Conservation (phyloP, 1,140 invertebrate genomes). For the Orius insidiosus region DNA sequence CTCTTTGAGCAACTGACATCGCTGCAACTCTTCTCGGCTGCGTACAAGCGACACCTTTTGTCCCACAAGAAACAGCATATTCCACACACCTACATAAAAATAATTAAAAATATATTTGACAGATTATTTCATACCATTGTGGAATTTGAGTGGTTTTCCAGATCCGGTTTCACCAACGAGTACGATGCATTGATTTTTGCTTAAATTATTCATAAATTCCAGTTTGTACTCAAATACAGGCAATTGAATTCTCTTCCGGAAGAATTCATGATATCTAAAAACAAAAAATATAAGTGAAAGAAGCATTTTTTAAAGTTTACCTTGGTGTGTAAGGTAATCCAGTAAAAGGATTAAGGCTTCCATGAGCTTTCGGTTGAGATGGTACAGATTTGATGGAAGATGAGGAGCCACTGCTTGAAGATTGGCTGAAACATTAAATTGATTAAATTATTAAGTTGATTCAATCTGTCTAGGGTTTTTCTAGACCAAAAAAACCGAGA, state of each 20-base stretch:
- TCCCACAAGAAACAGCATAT: constrained; percentile 52
- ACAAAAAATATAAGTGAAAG: constrained; percentile 7
- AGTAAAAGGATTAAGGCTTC: constrained; percentile 44
- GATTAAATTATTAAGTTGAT: too few species aligned
- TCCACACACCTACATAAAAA: constrained; percentile 69
- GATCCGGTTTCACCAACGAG: constrained; percentile 92
- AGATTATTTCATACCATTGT: constrained; percentile 36
- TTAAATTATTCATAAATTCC: constrained; percentile 85
- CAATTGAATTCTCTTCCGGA: constrained; percentile 72
- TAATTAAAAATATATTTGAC: not conserved
- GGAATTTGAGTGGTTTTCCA: constrained; percentile 91
- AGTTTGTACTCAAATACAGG: constrained; percentile 96
- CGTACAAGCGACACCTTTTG: constrained; percentile 87
- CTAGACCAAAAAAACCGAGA: too few species aligned
- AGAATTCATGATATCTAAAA: constrained; percentile 57
- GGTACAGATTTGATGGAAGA: too few species aligned
- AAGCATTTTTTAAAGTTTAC: constrained; percentile 19
- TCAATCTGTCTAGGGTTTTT: too few species aligned
- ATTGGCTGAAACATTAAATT: too few species aligned
- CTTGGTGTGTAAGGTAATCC: constrained; percentile 55
- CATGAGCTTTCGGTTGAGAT: not conserved
- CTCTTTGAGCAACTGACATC: constrained; percentile 95
- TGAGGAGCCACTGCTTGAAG: too few species aligned
- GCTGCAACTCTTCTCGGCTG: constrained; percentile 95
- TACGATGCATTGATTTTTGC: constrained; percentile 80